Evolutionary conservation across 2,113 vertebrate genomes (phyloP), one percentile per base, ranked within the genome.

Genomic region (Hyaena hyaena): DNA sequence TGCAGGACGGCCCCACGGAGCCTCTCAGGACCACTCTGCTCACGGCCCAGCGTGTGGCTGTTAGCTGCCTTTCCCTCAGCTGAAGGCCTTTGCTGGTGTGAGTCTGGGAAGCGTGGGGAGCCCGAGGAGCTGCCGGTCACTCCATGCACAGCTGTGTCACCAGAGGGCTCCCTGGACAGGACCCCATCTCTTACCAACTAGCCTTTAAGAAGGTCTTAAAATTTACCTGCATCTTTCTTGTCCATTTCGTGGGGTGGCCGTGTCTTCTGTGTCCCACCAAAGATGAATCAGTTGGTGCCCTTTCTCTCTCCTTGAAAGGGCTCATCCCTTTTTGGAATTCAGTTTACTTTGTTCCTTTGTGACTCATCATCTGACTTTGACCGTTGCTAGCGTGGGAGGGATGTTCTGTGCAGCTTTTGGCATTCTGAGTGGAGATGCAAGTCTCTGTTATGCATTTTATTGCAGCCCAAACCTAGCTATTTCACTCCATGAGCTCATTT

Each of bases 11-110:
- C 48, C 48, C 61, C 48, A 45, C 21, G 2, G 83, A 61, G 61
- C 39, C 4, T 39, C 28, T 14, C 3, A 7, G 50, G 58, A 48
- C 68, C 50, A 3, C 26, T 61, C 77, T 69, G 88, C 58, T 53
- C 26, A 1, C 15, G 43, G 11, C 11, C 33, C 8, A 12, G 61
- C 31, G 26, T 14, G 43, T 5, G 31, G 53, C 0, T 1, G 21
- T 31, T 45, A 33, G 35, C 19, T 23, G 19, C 45, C 65, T n/a
- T 15, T 33, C 48, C 77, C n/a, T 31, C n/a, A 9, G 33, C 26
- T 19, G n/a, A 43, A 21, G 39, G 26, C 33, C 7, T 66, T 35
- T 35, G 21, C 53, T 35, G 35, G 10, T 48, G 4, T 6, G 48
- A 58, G 23, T 10, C 71, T 23, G 12, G 69, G 63, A 8, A 61